Evolutionary conservation across 2,113 vertebrate species (phyloP).

Genomic region (Podarcis muralis): DNA sequence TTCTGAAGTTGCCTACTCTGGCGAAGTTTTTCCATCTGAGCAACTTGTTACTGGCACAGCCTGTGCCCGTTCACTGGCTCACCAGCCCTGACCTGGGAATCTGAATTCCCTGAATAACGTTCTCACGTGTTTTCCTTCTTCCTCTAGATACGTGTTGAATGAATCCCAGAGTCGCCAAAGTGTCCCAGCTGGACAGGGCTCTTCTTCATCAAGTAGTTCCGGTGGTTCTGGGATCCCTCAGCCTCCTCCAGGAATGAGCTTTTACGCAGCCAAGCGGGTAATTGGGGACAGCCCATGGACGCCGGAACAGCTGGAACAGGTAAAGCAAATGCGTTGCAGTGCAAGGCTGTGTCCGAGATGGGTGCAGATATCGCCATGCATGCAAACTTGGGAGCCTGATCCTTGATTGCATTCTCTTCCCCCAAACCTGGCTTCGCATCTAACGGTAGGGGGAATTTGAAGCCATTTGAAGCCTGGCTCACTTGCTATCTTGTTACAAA

Average conservation of each 20-base stretch:
- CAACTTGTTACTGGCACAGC: not conserved
- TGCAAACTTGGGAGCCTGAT: not conserved
- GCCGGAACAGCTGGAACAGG: slow-evolving; percentile 95
- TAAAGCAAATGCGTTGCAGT: slow-evolving; percentile 55
- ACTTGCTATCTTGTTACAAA: not conserved
- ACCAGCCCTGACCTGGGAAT: not conserved
- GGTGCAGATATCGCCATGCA: not conserved
- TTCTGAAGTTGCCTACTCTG: not conserved
- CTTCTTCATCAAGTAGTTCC: slow-evolving; percentile 65
- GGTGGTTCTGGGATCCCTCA: slow-evolving; percentile 88
- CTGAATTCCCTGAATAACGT: not conserved
- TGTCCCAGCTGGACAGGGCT: slow-evolving; percentile 83
- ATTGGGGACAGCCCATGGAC: slow-evolving; percentile 96
- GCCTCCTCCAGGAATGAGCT: slow-evolving; percentile 95
- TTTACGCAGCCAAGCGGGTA: slow-evolving; percentile 94
- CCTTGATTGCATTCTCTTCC: not conserved
- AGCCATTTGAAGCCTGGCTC: not conserved
- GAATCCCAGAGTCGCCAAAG: slow-evolving; percentile 90
- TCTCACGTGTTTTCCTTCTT: slow-evolving; percentile 34
- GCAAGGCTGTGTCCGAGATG: not conserved
- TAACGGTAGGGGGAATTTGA: fast-evolving
- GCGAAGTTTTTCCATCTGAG: not conserved
- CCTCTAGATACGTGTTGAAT: slow-evolving; percentile 89
- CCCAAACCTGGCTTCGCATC: not conserved
- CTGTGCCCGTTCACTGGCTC: not conserved